Conservation (phyloP, 2,113 vertebrate species). For the Acrocephalus kingi region DNA sequence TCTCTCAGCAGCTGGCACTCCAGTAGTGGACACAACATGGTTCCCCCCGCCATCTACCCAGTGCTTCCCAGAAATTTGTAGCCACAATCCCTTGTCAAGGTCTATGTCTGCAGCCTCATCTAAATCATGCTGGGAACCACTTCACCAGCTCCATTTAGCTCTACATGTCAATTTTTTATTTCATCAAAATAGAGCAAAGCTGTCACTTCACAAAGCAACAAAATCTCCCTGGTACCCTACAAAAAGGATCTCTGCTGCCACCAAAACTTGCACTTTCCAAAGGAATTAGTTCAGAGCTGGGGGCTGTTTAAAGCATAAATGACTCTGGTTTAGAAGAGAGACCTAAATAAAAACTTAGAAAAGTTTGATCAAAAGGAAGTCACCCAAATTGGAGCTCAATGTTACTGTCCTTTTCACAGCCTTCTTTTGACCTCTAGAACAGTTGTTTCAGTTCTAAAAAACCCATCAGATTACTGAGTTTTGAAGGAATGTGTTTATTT, state of each 20-base stretch:
- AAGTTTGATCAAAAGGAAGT: background rate
- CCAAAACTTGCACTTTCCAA: background rate
- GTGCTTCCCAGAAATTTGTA: background rate
- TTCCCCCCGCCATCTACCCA: background rate
- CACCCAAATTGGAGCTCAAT: background rate
- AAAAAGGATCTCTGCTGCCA: background rate
- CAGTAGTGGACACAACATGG: accelerated
- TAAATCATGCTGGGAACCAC: background rate
- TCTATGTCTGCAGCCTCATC: background rate
- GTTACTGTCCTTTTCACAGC: background rate
- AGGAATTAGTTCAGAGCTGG: background rate
- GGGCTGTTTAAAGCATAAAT: background rate
- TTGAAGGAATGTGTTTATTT: background rate
- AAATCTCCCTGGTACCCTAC: background rate
- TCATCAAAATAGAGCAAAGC: background rate
- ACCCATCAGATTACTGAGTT: background rate
- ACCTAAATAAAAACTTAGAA: background rate
- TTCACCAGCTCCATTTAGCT: background rate
- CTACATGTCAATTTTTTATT: background rate
- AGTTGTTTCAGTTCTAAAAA: background rate
- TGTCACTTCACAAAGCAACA: accelerated
- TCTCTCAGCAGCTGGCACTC: background rate
- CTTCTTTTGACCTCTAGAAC: background rate
- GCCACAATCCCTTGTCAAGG: background rate
- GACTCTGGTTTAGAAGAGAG: background rate